These are phyloP conservation scores for Nomada lathburiana DNA, from an alignment of 2,888 invertebrate species.

Conservation along the genomic window DNA sequence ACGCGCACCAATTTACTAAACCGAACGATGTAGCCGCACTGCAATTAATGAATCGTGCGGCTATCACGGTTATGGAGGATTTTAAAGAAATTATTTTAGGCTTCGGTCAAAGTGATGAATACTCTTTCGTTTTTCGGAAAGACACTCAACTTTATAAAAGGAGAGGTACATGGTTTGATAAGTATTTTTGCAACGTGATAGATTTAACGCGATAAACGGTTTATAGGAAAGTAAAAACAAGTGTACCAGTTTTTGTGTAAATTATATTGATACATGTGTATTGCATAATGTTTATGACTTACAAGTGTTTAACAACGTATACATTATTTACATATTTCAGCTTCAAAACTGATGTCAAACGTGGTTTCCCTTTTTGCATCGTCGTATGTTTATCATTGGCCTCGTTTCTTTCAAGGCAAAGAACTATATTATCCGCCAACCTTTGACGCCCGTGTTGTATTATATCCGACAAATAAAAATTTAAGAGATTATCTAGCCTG, in stretches of 20 bases:
- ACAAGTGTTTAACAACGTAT: neutral
- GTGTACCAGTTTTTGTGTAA: neutral
- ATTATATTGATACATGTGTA: slow-evolving; percentile 1
- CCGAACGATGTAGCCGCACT: slow-evolving; percentile 94
- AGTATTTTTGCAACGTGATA: neutral
- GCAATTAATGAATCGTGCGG: slow-evolving; percentile 94
- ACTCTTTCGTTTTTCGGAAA: slow-evolving; percentile 95
- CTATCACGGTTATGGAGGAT: slow-evolving; percentile 92
- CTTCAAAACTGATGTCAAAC: slow-evolving; percentile 93
- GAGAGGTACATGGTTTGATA: slow-evolving; percentile 83
- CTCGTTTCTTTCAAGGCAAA: slow-evolving; percentile 89
- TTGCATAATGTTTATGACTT: neutral
- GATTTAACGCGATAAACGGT: neutral
- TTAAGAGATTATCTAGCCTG: slow-evolving; percentile 95
- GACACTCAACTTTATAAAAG: slow-evolving; percentile 92
- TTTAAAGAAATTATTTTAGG: slow-evolving; percentile 93
- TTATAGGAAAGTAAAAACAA: neutral
- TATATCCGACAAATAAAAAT: slow-evolving; percentile 95
- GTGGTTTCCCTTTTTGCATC: slow-evolving; percentile 95
- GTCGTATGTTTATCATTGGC: slow-evolving; percentile 95
- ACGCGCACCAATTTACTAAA: slow-evolving; percentile 92
- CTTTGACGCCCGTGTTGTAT: slow-evolving; percentile 95
- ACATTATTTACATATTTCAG: slow-evolving; percentile 74
- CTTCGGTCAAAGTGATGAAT: slow-evolving; percentile 99
- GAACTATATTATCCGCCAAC: slow-evolving; percentile 93